Base-by-base conservation (phyloP, 2,888 invertebrate species). In the Griposia aprilina region DNA sequence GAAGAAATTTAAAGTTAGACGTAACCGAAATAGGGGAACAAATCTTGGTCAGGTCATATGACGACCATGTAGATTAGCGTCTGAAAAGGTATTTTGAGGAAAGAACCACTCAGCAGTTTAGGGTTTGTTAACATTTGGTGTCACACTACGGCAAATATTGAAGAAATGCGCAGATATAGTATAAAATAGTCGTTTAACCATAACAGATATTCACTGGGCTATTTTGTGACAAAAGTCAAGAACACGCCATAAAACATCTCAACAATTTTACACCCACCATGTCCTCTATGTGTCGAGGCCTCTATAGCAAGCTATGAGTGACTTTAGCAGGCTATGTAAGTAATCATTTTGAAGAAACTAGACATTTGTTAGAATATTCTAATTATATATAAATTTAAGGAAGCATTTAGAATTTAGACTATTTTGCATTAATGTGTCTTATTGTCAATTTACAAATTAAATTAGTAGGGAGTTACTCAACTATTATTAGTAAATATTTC, bases 281-380 rank as follows among this genome's bases (percentile, higher is more conserved):
- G 57, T 66, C 65, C 41, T 6, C 57, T 65, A 52, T 52, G 78
- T 67, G 75, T 73, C 62, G 30, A 82, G 11, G 63, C 59, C 75
- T 85, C 48, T 57, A 30, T 78, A 69, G 76, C 82, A 84, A 85
- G 85, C 85, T 74, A 81, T 83, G 71, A 85, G 57, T 77, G 83
- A 77, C 20, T 63, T 72, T 75, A 73, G 77, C 74, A 77, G 71
- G 52, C 75, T 84, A 69, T 83, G 17, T 52, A 48, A 74, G 55
- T 30, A 13, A 45, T 66, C 8, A 69, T 23, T 55, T 67, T 55
- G 23, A 70, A 75, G 15, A 67, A 48, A 62, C 45, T 67, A 82
- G 55, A 71, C 0, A 10, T 68, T 73, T 65, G 15, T 59, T 65
- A 55, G 36, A 66, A 57, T 10, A 50, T 50, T 70, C n/a, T 57